A percentile compares a stretch with the other conserved stretches of the same genome.
These are phyloP conservation scores for Cricetomys ansorgei DNA, from an alignment of 2,113 vertebrate species.

Conservation along the genomic window DNA sequence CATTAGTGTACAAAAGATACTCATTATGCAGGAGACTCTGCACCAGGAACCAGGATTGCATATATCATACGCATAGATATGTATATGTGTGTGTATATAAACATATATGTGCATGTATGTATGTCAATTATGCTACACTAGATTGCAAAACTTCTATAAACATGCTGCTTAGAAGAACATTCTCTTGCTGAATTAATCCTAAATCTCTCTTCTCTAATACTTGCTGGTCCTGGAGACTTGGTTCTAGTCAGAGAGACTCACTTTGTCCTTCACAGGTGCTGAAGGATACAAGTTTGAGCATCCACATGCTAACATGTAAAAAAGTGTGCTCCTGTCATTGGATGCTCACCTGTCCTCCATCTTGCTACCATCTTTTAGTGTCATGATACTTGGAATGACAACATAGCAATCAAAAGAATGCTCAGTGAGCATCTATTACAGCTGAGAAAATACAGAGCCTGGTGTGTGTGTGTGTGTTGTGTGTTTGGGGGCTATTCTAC, in stretches of 20 bases:
- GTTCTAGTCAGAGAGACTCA: neutral
- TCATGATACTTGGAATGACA: neutral
- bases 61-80: neutral
- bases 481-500: neutral
- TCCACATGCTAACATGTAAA: neutral
- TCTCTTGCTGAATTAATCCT: neutral
- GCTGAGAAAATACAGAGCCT: neutral
- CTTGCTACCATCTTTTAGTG: neutral
- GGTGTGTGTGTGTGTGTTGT: neutral
- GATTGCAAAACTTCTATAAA: neutral
- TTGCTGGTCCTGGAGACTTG: neutral
- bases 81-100: neutral
- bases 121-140: neutral
- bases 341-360: neutral
- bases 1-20: neutral
- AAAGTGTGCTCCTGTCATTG: neutral
- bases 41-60: neutral
- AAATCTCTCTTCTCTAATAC: neutral
- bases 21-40: neutral
- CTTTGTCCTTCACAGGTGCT: neutral
- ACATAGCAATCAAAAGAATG: neutral
- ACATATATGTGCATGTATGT: neutral
- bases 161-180: neutral
- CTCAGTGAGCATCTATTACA: neutral
- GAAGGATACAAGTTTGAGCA: neutral